A percentile compares a stretch with the other conserved stretches of the same genome.
phyloP scores from a whole-genome alignment of 1,140 invertebrate genomes.

The Nasonia giraulti region DNA sequence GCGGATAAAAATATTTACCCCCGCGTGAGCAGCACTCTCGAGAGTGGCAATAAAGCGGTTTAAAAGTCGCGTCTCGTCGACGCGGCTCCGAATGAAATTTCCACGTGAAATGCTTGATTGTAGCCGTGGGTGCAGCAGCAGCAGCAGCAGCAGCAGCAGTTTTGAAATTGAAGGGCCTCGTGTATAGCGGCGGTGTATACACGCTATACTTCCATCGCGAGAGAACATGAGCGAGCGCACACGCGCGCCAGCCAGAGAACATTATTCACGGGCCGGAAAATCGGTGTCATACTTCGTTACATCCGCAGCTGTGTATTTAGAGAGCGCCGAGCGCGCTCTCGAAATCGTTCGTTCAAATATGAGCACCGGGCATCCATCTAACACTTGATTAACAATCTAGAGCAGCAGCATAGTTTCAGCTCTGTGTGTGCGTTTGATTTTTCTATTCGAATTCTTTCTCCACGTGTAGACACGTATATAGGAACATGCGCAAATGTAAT shows the following conservation, averaged over 20 bases:
- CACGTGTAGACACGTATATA: not conserved
- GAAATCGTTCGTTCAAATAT: conserved; percentile 41
- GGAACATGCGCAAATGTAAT: not conserved
- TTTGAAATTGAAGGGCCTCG: not conserved
- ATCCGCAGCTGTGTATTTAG: conserved; percentile 27
- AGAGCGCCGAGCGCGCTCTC: not conserved
- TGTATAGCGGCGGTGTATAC: not conserved
- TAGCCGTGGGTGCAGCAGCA: no score
- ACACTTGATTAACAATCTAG: conserved; percentile 48
- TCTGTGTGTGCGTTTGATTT: not conserved
- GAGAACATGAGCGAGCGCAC: not conserved
- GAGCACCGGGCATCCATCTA: conserved; percentile 28
- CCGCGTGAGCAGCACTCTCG: no score
- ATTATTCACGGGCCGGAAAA: conserved; percentile 44
- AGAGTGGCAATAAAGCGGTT: not conserved
- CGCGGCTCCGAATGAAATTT: not conserved
- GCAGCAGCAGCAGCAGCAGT: no score
- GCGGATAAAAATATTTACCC: no score
- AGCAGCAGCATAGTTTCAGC: not conserved
- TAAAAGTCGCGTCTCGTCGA: not conserved
- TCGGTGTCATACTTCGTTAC: conserved; percentile 46
- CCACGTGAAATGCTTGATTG: not conserved
- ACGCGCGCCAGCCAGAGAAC: not conserved
- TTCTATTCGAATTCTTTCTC: no score
- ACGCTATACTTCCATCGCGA: not conserved